Conservation (phyloP, 2,113 vertebrate species). For the Sander lucioperca region DNA sequence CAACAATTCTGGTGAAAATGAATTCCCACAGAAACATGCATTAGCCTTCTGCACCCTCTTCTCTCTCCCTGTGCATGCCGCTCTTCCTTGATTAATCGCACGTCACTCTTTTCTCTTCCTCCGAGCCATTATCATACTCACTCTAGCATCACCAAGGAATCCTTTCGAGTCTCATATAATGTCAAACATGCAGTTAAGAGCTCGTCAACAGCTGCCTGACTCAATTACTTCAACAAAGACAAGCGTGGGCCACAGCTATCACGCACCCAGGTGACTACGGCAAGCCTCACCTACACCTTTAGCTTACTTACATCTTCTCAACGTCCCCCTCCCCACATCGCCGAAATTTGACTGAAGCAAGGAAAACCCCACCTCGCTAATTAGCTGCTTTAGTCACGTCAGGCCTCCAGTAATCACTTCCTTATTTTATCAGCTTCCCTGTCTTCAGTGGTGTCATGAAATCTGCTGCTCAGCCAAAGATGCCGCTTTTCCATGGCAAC, state of each 20-base stretch:
- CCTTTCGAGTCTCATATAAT: conserved; percentile 60
- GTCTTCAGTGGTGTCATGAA: conserved; percentile 27
- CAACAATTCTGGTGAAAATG: conserved; percentile 5
- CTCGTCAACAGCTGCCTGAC: conserved; percentile 62
- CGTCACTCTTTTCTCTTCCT: not conserved
- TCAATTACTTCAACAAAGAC: conserved; percentile 54
- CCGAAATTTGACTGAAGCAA: not conserved
- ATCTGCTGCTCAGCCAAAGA: conserved; percentile 25
- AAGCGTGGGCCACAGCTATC: conserved; percentile 8
- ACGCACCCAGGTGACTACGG: conserved; percentile 11
- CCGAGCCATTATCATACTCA: conserved; percentile 40
- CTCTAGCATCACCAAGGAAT: conserved; percentile 35
- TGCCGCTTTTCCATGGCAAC: conserved; percentile 30
- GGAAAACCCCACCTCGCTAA: conserved; percentile 6
- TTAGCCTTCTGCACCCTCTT: not conserved
- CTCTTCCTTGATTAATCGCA: conserved; percentile 4
- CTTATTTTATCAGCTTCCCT: conserved; percentile 18
- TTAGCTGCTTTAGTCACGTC: conserved; percentile 31
- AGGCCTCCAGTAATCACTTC: conserved; percentile 19
- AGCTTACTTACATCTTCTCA: not conserved
- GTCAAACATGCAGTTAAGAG: conserved; percentile 74
- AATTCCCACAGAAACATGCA: conserved; percentile 33
- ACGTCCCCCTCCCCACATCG: not conserved
- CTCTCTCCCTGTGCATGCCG: not conserved
- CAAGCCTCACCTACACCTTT: not conserved